Conservation (phyloP, 2,888 invertebrate species). For the Drosophila neonasuta region DNA sequence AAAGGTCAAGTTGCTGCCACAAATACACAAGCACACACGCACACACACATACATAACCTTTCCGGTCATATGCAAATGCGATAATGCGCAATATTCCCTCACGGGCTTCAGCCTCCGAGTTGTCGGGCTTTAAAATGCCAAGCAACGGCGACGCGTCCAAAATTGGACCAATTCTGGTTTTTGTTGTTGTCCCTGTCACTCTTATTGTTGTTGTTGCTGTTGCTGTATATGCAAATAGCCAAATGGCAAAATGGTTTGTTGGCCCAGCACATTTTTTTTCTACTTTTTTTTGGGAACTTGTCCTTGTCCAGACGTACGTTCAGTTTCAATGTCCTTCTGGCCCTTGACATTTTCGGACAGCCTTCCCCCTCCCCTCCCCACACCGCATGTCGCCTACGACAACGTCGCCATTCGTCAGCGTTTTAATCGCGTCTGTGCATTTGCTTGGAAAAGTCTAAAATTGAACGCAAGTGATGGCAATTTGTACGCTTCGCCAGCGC, state of each 20-base stretch:
- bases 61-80: constrained; percentile 57
- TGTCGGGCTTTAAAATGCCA: constrained; percentile 51
- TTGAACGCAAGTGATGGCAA: constrained; percentile 78
- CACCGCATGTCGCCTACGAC: constrained; percentile 5
- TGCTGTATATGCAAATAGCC: constrained; percentile 56
- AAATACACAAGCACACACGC: constrained; percentile 5
- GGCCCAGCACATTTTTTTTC: background rate
- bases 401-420: constrained; percentile 62
- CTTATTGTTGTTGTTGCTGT: constrained; percentile 3
- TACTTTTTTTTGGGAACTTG: constrained; percentile 4
- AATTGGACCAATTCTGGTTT: constrained; percentile 57
- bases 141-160: constrained; percentile 48
- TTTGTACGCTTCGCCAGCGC: constrained; percentile 71
- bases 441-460: constrained; percentile 79
- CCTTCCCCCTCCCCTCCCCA: background rate
- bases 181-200: constrained; percentile 10
- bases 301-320: constrained; percentile 22
- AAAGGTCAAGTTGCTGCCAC: constrained; percentile 43
- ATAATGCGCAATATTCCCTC: constrained; percentile 43
- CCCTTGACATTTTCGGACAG: constrained; percentile 69
- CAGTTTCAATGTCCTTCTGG: constrained; percentile 29
- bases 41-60: constrained; percentile 17
- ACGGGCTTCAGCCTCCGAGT: constrained; percentile 14
- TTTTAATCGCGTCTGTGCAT: constrained; percentile 78
- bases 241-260: constrained; percentile 45